Conservation (phyloP, 2,888 invertebrate species). For the Tipula unca region DNA sequence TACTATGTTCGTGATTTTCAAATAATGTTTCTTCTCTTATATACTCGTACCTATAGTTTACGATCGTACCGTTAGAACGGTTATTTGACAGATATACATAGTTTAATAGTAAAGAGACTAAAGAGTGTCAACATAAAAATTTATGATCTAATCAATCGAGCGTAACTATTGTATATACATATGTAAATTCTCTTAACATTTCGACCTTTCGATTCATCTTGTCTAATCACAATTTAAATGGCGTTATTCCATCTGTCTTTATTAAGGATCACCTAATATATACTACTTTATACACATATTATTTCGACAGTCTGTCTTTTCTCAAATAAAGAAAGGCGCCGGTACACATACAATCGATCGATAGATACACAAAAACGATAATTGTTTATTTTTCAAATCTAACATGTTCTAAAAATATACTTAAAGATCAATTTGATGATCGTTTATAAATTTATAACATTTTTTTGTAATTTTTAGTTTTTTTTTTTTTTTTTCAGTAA, state of each 20-base stretch:
- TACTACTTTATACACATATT: background rate
- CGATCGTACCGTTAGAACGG: background rate
- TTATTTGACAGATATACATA: background rate
- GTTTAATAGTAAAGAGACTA: too few relatives aligned
- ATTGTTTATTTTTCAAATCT: constrained; percentile 4
- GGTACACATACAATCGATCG: background rate
- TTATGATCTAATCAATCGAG: background rate
- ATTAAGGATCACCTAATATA: background rate
- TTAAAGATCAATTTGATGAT: constrained; percentile 14
- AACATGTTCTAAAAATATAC: background rate
- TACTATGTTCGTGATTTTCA: background rate
- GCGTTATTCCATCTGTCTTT: background rate
- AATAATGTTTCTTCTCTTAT: background rate
- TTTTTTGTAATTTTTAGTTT: too few relatives aligned
- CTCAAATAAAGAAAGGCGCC: background rate
- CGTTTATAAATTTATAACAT: background rate
- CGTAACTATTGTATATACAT: background rate
- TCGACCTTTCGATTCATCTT: background rate
- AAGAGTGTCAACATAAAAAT: background rate
- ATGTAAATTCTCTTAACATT: background rate
- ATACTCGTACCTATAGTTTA: background rate
- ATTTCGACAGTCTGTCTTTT: background rate
- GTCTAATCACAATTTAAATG: background rate
- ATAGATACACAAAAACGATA: background rate
- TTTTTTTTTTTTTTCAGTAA: background rate